A percentile compares a stretch with the other conserved stretches of the same genome.
Evolutionary conservation across 2,113 vertebrate genomes (phyloP).

Genomic region (Ammodytes dubius): DNA sequence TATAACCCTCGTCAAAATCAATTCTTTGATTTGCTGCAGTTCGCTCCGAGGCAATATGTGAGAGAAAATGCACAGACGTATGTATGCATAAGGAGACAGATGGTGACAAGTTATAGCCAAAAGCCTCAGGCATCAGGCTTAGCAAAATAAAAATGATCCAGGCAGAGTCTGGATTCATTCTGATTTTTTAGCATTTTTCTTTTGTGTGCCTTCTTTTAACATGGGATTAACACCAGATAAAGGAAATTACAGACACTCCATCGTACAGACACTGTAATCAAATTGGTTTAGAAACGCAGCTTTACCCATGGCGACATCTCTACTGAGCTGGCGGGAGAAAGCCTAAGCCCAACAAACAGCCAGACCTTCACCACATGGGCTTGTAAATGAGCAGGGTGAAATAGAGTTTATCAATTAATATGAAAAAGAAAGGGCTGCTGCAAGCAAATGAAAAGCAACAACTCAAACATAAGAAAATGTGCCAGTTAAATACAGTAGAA

Average conservation of each 20-base stretch:
- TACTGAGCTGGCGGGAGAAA: not conserved
- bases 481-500: not conserved
- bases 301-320: not conserved
- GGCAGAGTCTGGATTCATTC: slow-evolving; percentile 42
- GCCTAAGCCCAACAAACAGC: not conserved
- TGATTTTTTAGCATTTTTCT: slow-evolving; percentile 17
- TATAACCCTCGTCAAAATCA: slow-evolving; percentile 1
- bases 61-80: slow-evolving; percentile 42
- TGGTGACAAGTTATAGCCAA: slow-evolving; percentile 63
- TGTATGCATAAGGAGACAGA: slow-evolving; percentile 66
- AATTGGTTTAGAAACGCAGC: not conserved
- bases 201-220: slow-evolving; percentile 17
- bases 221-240: slow-evolving; percentile 25
- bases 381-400: not conserved
- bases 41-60: slow-evolving; percentile 15
- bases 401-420: not conserved
- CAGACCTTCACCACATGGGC: not conserved
- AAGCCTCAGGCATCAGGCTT: slow-evolving; percentile 54
- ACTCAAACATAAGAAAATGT: not conserved
- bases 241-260: slow-evolving; percentile 35
- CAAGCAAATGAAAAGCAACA: not conserved
- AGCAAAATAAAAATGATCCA: slow-evolving; percentile 55
- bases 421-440: not conserved
- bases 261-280: not conserved
- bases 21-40: slow-evolving; percentile 16